phyloP scores from a whole-genome alignment of 2,888 invertebrate genomes.

The Ceramica pisi region DNA sequence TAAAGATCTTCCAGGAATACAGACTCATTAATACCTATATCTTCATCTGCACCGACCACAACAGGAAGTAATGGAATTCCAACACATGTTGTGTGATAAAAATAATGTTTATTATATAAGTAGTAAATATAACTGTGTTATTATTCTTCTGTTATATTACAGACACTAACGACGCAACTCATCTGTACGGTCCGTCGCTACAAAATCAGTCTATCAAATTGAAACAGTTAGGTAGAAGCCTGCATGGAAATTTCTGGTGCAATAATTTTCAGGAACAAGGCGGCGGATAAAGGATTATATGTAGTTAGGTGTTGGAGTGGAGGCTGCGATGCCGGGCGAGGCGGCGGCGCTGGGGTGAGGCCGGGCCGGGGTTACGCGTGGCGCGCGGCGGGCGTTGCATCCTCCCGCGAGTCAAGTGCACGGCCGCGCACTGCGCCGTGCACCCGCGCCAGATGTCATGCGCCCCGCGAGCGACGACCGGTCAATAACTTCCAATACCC shows the following conservation, averaged over 20 bases:
- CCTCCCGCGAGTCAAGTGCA: slow-evolving; percentile 86
- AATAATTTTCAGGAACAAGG: slow-evolving; percentile 67
- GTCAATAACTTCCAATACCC: slow-evolving; percentile 80
- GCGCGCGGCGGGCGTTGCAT: slow-evolving; percentile 85
- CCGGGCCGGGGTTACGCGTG: slow-evolving; percentile 75
- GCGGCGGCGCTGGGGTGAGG: slow-evolving; percentile 60
- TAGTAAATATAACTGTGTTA: background rate
- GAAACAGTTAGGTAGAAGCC: slow-evolving; percentile 15
- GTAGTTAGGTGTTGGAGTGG: slow-evolving; percentile 59
- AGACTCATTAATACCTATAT: slow-evolving; percentile 2
- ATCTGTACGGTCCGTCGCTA: background rate
- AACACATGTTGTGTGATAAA: background rate
- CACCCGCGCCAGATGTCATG: slow-evolving; percentile 83
- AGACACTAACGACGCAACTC: background rate
- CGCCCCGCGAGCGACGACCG: slow-evolving; percentile 73
- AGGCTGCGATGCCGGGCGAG: slow-evolving; percentile 62
- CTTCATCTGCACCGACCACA: slow-evolving; percentile 1
- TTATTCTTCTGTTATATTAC: background rate
- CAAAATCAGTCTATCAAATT: slow-evolving; percentile 21
- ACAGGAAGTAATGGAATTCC: slow-evolving; percentile 46
- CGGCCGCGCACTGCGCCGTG: slow-evolving; percentile 82
- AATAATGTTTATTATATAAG: slow-evolving; percentile 1
- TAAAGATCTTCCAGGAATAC: slow-evolving; percentile 25
- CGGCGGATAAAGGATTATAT: slow-evolving; percentile 73
- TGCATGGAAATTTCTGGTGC: slow-evolving; percentile 54